A percentile compares a stretch with the other conserved stretches of the same genome.
Evolutionary conservation across 2,113 vertebrate species (phyloP).

Genomic region (Labeo catla): DNA sequence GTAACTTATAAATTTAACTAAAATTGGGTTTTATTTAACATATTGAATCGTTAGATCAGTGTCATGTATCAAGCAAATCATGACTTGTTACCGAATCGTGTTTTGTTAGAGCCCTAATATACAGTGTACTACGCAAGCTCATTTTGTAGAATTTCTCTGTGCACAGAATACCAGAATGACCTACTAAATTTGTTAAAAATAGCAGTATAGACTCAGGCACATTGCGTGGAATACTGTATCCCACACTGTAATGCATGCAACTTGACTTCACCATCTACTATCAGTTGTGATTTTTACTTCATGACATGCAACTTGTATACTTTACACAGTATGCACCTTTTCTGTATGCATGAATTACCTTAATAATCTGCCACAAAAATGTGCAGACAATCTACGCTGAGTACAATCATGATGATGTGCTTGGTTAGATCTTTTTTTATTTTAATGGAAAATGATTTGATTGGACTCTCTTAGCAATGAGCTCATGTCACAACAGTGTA

Average conservation of each 20-base stretch:
- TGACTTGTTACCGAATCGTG: neutral
- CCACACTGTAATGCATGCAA: neutral
- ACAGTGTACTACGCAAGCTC: neutral
- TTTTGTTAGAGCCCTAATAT: neutral
- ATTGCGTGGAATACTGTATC: neutral
- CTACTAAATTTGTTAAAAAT: neutral
- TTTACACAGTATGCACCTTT: neutral
- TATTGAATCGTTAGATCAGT: too few species aligned
- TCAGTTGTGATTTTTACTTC: too few species aligned
- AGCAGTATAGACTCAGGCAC: neutral
- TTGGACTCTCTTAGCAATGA: neutral
- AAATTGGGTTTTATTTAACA: too few species aligned
- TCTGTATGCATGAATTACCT: neutral
- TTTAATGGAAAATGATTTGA: neutral
- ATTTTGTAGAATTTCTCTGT: neutral
- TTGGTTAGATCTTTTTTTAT: neutral
- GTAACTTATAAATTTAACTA: too few species aligned
- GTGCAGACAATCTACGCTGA: too few species aligned
- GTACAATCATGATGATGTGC: neutral
- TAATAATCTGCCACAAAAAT: neutral
- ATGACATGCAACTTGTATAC: neutral
- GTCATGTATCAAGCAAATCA: too few species aligned
- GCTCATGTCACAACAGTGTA: neutral
- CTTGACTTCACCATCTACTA: neutral
- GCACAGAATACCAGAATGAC: neutral